Conservation (phyloP, 2,113 vertebrate genomes). For the Psittacus erithacus region DNA sequence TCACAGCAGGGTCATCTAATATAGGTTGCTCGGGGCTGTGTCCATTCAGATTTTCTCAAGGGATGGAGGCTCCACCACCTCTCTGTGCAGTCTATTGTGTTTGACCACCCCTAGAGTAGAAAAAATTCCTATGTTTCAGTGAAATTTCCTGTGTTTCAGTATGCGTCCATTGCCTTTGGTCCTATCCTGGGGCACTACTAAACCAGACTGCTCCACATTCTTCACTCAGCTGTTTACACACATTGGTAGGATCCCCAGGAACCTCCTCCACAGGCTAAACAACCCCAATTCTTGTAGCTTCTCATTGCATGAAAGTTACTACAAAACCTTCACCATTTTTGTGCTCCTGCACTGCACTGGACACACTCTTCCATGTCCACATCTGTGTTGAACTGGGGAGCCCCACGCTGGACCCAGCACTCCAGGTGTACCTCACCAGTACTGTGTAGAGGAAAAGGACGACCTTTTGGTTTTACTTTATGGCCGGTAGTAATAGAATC, state of each 20-base stretch:
- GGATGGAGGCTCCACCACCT: neutral
- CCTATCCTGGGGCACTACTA: neutral
- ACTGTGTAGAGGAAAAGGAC: neutral
- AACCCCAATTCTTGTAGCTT: neutral
- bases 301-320: neutral
- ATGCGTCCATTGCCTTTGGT: neutral
- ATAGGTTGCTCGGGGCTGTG: neutral
- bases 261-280: neutral
- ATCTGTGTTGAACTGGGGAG: neutral
- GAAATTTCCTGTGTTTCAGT: neutral
- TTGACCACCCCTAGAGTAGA: neutral
- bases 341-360: neutral
- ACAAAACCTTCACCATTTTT: neutral
- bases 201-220: neutral
- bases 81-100: neutral
- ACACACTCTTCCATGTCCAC: neutral
- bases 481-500: neutral
- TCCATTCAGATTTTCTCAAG: neutral
- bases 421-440: neutral
- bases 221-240: neutral
- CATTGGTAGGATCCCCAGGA: neutral
- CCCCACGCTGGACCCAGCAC: neutral
- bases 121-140: neutral
- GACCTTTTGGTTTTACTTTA: neutral
- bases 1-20: neutral